phyloP scores from a whole-genome alignment of 2,797 vertebrate genomes.

The Clarias fuscus region DNA sequence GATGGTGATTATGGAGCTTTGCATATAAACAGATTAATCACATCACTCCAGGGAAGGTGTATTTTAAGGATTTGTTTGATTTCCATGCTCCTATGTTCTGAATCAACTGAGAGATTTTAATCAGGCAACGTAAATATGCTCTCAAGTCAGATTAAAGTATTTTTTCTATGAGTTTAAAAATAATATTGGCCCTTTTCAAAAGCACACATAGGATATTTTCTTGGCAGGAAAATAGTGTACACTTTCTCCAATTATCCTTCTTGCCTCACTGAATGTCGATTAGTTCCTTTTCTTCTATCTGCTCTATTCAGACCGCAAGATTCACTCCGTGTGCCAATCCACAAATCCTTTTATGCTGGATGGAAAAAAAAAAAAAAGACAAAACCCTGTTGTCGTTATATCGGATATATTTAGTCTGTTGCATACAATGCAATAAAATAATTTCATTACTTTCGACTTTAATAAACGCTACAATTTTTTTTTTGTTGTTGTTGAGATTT shows the following conservation, averaged over 20 bases:
- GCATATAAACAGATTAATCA: constrained; percentile 27
- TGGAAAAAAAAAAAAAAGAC: background rate
- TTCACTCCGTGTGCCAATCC: background rate
- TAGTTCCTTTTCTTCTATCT: constrained; percentile 14
- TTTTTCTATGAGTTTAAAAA: background rate
- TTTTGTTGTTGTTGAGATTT: no score
- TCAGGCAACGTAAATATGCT: constrained; percentile 12
- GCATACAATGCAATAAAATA: no score
- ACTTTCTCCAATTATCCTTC: constrained; percentile 12
- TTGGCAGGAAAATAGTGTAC: background rate
- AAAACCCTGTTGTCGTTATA: background rate
- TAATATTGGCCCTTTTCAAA: background rate
- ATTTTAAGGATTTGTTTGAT: constrained; percentile 11
- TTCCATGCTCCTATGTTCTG: constrained; percentile 17
- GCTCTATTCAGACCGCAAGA: background rate
- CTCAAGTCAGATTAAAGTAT: constrained; percentile 11
- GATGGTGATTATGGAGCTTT: constrained; percentile 13
- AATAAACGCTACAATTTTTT: no score
- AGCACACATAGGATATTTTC: background rate
- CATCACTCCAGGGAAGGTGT: background rate
- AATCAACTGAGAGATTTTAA: constrained; percentile 4
- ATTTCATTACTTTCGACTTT: background rate
- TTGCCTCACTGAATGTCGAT: background rate
- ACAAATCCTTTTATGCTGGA: background rate
- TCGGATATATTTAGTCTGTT: background rate